Evolutionary conservation across 2,888 invertebrate species (phyloP).

Genomic region (Drosophila suboccidentalis): DNA sequence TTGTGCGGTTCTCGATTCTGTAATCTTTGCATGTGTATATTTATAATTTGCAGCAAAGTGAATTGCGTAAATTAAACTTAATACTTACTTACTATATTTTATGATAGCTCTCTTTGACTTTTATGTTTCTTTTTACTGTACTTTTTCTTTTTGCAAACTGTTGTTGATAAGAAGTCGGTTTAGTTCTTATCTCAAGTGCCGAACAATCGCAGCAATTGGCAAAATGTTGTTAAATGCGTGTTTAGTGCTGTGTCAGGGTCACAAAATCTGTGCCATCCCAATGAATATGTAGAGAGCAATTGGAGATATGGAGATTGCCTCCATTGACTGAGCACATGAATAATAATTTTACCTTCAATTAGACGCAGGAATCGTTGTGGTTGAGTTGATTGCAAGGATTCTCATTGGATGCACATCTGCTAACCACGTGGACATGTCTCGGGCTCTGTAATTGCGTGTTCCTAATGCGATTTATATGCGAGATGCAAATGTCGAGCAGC

Average conservation of each 20-base stretch:
- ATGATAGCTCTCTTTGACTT: slow-evolving; percentile 15
- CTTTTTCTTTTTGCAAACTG: slow-evolving; percentile 16
- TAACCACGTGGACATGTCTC: slow-evolving; percentile 53
- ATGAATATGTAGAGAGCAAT: not conserved
- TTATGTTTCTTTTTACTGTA: slow-evolving; percentile 1
- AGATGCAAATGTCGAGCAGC: slow-evolving; percentile 68
- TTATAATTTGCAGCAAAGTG: slow-evolving; percentile 29
- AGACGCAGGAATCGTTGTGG: slow-evolving; percentile 23
- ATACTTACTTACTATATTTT: slow-evolving; percentile 18
- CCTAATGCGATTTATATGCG: slow-evolving; percentile 78
- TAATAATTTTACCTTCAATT: slow-evolving; percentile 59
- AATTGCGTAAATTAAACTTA: slow-evolving; percentile 51
- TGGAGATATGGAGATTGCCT: slow-evolving; percentile 3
- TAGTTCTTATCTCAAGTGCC: slow-evolving; percentile 55
- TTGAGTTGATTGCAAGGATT: not conserved
- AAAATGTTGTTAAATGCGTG: slow-evolving; percentile 33
- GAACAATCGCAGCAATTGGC: slow-evolving; percentile 20
- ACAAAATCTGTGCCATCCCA: slow-evolving; percentile 40
- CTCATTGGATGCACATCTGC: not conserved
- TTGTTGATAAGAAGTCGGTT: slow-evolving; percentile 41
- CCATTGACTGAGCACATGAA: slow-evolving; percentile 22
- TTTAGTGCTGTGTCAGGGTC: slow-evolving; percentile 41
- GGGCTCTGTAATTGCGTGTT: slow-evolving; percentile 59
- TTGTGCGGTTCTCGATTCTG: slow-evolving; percentile 2
- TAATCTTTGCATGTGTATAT: slow-evolving; percentile 25